phyloP scores from a whole-genome alignment of 2,888 invertebrate species.

The Oscheius sp. region DNA sequence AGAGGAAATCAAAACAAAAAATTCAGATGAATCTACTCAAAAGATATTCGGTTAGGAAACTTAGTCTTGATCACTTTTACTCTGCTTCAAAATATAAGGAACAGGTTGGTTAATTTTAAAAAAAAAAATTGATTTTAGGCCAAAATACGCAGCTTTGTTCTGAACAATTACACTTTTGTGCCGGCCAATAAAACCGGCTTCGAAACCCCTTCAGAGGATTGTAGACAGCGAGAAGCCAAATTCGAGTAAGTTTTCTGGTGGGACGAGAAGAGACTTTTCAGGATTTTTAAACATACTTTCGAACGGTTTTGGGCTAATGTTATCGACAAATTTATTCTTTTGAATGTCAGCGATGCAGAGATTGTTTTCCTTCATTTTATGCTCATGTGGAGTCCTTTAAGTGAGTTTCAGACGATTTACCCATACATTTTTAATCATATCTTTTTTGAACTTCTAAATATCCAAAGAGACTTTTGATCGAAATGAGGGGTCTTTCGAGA shows the following conservation, averaged over 20 bases:
- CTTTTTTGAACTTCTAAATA: too few relatives aligned
- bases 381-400: constrained; percentile 60
- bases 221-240: constrained; percentile 51
- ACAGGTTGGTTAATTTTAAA: constrained; percentile 29
- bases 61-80: constrained; percentile 66
- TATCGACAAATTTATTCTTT: constrained; percentile 56
- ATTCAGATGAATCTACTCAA: constrained; percentile 45
- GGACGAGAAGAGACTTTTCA: too few relatives aligned
- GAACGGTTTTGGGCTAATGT: constrained; percentile 61
- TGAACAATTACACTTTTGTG: constrained; percentile 67
- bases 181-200: constrained; percentile 62
- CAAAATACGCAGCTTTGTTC: constrained; percentile 57
- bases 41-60: constrained; percentile 63
- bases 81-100: constrained; percentile 60
- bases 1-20: not conserved
- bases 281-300: constrained; percentile 63
- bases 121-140: constrained; percentile 33
- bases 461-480: too few relatives aligned
- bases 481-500: too few relatives aligned
- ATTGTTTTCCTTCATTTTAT: constrained; percentile 63
- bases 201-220: constrained; percentile 59
- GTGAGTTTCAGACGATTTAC: too few relatives aligned
- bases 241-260: constrained; percentile 44
- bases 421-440: too few relatives aligned
- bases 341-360: constrained; percentile 65